Evolutionary conservation across 2,113 vertebrate genomes (phyloP), one percentile per base, ranked within the genome.

Genomic region (Gnathochromis pfefferi): DNA sequence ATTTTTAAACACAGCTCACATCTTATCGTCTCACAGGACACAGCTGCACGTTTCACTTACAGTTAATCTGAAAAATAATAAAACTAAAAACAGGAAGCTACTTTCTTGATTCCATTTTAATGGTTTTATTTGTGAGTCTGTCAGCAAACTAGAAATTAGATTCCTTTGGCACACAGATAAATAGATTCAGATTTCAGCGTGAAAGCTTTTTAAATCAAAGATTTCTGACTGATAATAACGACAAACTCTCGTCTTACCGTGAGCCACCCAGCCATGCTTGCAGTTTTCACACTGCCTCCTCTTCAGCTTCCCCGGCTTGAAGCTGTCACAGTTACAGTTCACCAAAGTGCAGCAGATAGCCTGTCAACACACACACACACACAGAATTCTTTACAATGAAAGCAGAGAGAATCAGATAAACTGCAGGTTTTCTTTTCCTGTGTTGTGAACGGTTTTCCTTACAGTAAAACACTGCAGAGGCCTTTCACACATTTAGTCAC

Each of bases 261-360:
- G 99, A 47, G 98, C 98, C 53, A 99, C 99, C 99, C 99, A 99
- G 96, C 99, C 99, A 80, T 99, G 99, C 84, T 97, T 97, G 96
- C 99, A 99, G 31, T 97, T 97, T 68, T 99, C 98, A 95, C 99
- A 99, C 88, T 97, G 98, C 58, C 99, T 96, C 82, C 97, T 96
- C 95, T 98, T 98, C 94, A 98, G 97, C 92, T 98, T 99, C 79
- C 97, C 98, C 5, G 98, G 98, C 91, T 97, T 98, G 95, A 99
- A 99, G 93, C 97, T 97, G 83, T 97, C 98, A 94, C 99, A 99
- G 91, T 94, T 97, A 94, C 98, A 99, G 96, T 97, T 98, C 90
- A 97, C 92, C n/a, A 99, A 94, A 86, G 98, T 99, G 95, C 99
- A 99, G 95, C 97, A 96, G 85, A 99, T 99, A 80, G 97, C 97